Base-by-base conservation (phyloP, 92 coral and sea anemone species). In the Palythoa caribaeorum region DNA sequence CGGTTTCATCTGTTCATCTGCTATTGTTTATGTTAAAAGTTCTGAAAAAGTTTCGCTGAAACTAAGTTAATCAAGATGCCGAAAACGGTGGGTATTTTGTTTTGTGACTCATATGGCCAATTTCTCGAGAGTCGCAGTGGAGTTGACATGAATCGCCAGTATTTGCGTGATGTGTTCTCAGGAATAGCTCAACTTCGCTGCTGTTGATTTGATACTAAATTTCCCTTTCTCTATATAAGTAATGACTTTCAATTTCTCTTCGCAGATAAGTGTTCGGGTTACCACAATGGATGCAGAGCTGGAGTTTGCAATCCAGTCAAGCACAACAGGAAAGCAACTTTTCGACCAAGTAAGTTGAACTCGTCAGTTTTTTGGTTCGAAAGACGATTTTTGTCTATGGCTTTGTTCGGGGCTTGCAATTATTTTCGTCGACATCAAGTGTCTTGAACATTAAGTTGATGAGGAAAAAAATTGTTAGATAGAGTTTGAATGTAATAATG, bases 241-340 rank as follows among this genome's bases (percentile, higher is more conserved):
- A 14, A 20, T 79, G 71, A 81, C 47, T 48, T 66, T 38, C 21
- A 47, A 20, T 65, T 50, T 76, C 4, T 60, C 71, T 88, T 78
- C 63, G 3, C 79, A 97, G 99, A 86, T 92, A 70, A 97, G 95
- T 78, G 99, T 97, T 9, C 96, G 98, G 9, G 96, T 97, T 38
- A 95, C 96, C 1, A 95, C 99, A 0, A 93, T 94, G 97, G 99
- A 97, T 70, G 99, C 99, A 0, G 98, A 95, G 78, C 55, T 97
- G 51, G 99, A 97, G 83, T 95, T 97, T 83, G 99, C 99, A 10
- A 97, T 97, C 80, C 99, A 97, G 70, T 92, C 94, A 9, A 97
- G 91, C 90, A 97, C 99, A 5, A 97, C 98, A n/a, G 99, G 99
- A 52, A 97, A 97, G 53, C 98, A 94, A 73, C 95, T 97, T 1